Evolutionary conservation across 1,140 invertebrate genomes (phyloP).

Genomic region (Zelostemma sp.): DNA sequence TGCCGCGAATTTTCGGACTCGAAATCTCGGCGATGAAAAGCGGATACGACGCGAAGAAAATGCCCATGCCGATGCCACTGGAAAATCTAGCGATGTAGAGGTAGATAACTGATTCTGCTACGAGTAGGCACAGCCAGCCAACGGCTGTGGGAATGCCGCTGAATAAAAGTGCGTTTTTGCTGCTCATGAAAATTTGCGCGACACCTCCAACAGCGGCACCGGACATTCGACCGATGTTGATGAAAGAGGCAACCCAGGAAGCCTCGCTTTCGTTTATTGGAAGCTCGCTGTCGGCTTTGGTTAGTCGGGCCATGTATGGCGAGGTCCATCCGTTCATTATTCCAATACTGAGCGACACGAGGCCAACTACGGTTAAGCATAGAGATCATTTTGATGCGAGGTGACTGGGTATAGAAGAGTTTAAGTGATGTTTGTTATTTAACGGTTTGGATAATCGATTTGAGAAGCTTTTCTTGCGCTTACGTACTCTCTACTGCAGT

Average conservation of each 20-base stretch:
- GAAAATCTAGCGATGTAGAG: constrained; percentile 72
- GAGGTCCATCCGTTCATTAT: constrained; percentile 72
- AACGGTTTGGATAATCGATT: no score
- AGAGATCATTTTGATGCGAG: background rate
- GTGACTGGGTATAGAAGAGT: background rate
- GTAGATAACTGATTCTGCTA: constrained; percentile 65
- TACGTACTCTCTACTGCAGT: constrained; percentile 22
- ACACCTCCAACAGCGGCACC: constrained; percentile 61
- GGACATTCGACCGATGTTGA: constrained; percentile 70
- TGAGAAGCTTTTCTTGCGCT: background rate
- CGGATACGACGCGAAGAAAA: constrained; percentile 76
- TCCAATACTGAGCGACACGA: constrained; percentile 59
- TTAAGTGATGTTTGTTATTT: background rate
- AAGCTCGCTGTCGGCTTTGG: constrained; percentile 69
- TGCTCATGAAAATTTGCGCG: constrained; percentile 72
- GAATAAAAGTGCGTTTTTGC: constrained; percentile 76
- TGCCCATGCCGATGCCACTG: constrained; percentile 77
- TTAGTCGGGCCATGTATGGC: constrained; percentile 71
- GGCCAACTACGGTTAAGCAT: constrained; percentile 51
- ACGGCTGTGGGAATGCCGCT: constrained; percentile 73
- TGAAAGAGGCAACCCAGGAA: constrained; percentile 76
- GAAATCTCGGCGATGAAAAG: constrained; percentile 80
- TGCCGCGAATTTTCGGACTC: constrained; percentile 76
- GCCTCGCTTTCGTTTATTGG: constrained; percentile 73
- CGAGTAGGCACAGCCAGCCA: constrained; percentile 72